Evolutionary conservation across 92 coral and sea anemone species (phyloP).

Genomic region (Phenganax marumi): DNA sequence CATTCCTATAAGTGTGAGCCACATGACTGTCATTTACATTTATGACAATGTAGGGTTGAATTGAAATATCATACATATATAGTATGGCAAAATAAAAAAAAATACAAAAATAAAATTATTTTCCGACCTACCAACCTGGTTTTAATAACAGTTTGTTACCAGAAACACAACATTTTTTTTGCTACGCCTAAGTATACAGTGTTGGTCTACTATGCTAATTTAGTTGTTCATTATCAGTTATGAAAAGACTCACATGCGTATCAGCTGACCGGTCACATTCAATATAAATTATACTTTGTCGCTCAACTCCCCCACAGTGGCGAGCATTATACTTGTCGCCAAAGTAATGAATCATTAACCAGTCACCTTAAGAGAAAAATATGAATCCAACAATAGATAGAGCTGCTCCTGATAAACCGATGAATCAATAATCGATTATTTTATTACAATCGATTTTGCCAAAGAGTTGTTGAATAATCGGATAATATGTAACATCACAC

Average conservation of each 20-base stretch:
- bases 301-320: conserved; percentile 48
- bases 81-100: conserved; percentile 9
- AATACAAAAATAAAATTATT: not conserved
- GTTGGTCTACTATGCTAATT: too few species aligned
- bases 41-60: too few species aligned
- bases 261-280: conserved; percentile 67
- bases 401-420: not conserved
- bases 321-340: conserved; percentile 48
- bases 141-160: too few species aligned
- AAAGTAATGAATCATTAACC: conserved; percentile 68
- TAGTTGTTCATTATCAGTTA: not conserved
- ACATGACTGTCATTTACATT: too few species aligned
- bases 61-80: too few species aligned
- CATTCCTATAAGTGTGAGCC: too few species aligned
- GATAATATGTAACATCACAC: too few species aligned
- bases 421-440: not conserved
- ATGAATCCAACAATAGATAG: not conserved
- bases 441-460: too few species aligned
- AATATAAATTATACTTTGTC: conserved; percentile 51
- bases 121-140: too few species aligned
- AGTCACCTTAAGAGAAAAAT: conserved; percentile 57
- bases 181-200: too few species aligned
- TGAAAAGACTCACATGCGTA: conserved; percentile 46
- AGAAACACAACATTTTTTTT: too few species aligned
- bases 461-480: too few species aligned